A percentile compares a stretch with the other conserved stretches of the same genome.
phyloP scores from a whole-genome alignment of 2,797 vertebrate species.

The Xerus rutilus region DNA sequence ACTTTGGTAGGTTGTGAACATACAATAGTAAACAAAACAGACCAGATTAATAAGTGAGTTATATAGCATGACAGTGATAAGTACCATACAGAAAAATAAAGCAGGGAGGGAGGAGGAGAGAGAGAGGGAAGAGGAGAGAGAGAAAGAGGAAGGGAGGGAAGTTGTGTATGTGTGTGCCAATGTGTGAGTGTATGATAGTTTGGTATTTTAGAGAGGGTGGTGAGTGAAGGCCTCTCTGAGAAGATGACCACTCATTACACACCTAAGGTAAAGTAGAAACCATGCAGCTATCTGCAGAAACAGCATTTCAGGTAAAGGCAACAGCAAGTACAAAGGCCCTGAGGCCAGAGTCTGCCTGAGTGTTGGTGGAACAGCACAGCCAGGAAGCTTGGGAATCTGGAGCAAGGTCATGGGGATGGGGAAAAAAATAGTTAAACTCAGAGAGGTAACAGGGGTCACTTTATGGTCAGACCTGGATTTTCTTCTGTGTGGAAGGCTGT shows the following conservation, averaged over 20 bases:
- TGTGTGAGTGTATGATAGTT: not conserved
- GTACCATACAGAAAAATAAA: not conserved
- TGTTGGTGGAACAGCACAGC: too few species aligned
- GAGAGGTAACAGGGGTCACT: not conserved
- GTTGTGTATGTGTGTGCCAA: too few species aligned
- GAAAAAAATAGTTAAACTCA: not conserved
- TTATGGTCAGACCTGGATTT: not conserved
- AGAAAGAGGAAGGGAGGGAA: not conserved
- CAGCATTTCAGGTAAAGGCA: not conserved
- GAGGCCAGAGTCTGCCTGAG: not conserved
- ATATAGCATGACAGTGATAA: not conserved
- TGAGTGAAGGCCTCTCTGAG: not conserved
- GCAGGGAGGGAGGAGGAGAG: not conserved
- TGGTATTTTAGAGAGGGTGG: not conserved
- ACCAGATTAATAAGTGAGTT: not conserved
- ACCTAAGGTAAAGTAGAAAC: not conserved
- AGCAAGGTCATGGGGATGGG: not conserved
- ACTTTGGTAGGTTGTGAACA: not conserved
- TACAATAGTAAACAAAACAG: constrained; percentile 9
- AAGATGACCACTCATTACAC: not conserved
- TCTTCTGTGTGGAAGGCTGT: not conserved
- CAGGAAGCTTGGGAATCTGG: not conserved
- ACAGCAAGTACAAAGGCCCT: not conserved
- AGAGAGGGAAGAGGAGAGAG: too few species aligned
- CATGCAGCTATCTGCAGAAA: not conserved